phyloP scores from a whole-genome alignment of 2,888 invertebrate genomes.

The Polia nebulosa region DNA sequence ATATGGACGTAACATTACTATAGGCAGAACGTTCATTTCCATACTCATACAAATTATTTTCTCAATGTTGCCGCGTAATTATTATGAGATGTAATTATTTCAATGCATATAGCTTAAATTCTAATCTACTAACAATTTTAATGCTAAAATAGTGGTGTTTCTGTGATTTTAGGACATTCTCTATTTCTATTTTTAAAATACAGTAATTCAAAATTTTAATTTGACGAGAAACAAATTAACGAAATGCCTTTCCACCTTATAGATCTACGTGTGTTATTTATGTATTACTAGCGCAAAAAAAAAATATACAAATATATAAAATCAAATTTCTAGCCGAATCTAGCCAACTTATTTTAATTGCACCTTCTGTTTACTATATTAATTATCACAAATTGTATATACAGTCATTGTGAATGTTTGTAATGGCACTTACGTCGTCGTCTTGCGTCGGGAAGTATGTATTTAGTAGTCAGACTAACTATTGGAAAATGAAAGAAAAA shows the following conservation, averaged over 20 bases:
- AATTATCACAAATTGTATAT: conserved; percentile 66
- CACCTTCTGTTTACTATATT: conserved; percentile 64
- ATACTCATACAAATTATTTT: conserved; percentile 37
- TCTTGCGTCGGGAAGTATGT: conserved; percentile 28
- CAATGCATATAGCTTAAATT: conserved; percentile 50
- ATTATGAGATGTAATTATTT: conserved; percentile 56
- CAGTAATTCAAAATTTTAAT: conserved; percentile 43
- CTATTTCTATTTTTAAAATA: conserved; percentile 45
- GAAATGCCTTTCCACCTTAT: conserved; percentile 44
- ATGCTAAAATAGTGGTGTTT: conserved; percentile 51
- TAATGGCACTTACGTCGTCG: conserved; percentile 65
- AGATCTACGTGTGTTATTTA: conserved; percentile 42
- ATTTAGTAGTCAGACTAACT: conserved; percentile 4
- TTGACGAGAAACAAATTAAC: background rate
- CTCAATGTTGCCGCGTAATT: conserved; percentile 59
- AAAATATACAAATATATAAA: conserved; percentile 47
- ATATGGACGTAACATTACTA: conserved; percentile 69
- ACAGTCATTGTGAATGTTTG: conserved; percentile 70
- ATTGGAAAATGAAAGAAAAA: conserved; percentile 8
- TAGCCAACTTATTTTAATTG: conserved; percentile 69
- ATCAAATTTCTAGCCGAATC: conserved; percentile 63
- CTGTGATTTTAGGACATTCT: conserved; percentile 49
- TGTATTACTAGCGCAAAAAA: conserved; percentile 56
- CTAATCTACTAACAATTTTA: conserved; percentile 52
- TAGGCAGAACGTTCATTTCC: conserved; percentile 59